phyloP scores from a whole-genome alignment of 2,797 vertebrate genomes.

The Smutsia temminckii region DNA sequence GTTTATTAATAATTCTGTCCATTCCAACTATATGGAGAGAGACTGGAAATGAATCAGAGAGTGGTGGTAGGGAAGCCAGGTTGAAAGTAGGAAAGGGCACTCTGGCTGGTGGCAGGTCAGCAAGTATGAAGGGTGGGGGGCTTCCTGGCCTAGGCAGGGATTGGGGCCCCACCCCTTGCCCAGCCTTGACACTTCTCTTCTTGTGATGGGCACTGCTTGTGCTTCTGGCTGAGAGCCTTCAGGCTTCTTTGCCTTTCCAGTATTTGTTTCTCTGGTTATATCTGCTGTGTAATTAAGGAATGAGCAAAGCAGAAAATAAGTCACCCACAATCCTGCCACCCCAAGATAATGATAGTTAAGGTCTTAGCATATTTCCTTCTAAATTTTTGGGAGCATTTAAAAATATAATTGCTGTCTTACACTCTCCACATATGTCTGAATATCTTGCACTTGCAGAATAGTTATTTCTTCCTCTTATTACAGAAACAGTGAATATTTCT shows the following conservation, averaged over 20 bases:
- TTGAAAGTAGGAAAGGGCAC: background rate
- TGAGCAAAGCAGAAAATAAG: conserved; percentile 44
- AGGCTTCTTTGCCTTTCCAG: background rate
- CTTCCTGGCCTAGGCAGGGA: background rate
- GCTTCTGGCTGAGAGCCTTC: background rate
- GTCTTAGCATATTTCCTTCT: conserved; percentile 29
- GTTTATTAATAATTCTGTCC: conserved; percentile 30
- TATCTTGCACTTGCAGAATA: background rate
- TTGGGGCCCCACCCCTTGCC: background rate
- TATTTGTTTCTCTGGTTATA: background rate
- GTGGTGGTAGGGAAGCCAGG: background rate
- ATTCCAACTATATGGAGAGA: background rate
- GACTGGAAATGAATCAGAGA: background rate
- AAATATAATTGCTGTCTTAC: background rate
- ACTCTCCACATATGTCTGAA: background rate
- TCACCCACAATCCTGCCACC: background rate
- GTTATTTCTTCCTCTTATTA: conserved; percentile 27
- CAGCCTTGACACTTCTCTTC: background rate
- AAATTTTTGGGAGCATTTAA: conserved; percentile 27
- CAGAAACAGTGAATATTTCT: conserved; percentile 23
- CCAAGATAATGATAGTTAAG: background rate
- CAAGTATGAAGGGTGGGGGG: background rate
- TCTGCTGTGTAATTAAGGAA: conserved; percentile 15
- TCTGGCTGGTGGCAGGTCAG: background rate
- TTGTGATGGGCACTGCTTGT: background rate